Conservation (phyloP, 2,113 vertebrate species). For the Bubo blakistoni region DNA sequence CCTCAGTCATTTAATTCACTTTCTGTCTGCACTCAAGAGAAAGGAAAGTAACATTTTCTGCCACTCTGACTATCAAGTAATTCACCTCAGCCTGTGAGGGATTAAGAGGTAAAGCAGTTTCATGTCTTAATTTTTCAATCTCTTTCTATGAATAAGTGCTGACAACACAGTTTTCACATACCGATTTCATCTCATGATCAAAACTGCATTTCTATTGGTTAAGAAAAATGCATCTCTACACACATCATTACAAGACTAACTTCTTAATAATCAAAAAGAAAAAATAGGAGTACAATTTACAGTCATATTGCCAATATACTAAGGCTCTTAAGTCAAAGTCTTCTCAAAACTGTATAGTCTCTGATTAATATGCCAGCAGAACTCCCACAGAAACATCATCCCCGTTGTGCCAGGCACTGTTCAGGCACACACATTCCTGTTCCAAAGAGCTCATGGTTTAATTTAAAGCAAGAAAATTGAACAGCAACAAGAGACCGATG, state of each 20-base stretch:
- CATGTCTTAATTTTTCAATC: background rate
- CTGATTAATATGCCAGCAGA: background rate
- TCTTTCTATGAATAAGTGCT: background rate
- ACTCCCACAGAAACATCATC: background rate
- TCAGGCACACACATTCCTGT: background rate
- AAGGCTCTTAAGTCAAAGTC: background rate
- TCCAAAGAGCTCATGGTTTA: background rate
- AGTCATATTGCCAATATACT: background rate
- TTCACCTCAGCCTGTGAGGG: background rate
- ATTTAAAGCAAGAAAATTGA: background rate
- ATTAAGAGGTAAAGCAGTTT: constrained; percentile 7
- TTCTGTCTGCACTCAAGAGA: background rate
- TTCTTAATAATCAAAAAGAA: background rate
- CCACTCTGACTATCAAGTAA: background rate
- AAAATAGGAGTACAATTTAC: background rate
- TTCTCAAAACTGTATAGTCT: background rate
- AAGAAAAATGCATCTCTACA: background rate
- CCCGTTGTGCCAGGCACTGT: background rate
- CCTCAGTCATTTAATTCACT: constrained; percentile 35
- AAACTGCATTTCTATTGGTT: background rate
- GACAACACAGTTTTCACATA: background rate
- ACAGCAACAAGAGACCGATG: background rate
- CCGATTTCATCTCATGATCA: background rate
- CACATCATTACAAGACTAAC: background rate
- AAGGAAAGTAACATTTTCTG: background rate